These are phyloP conservation scores for Paramisgurnus dabryanus DNA, from an alignment of 2,113 vertebrate species.

Conservation along the genomic window DNA sequence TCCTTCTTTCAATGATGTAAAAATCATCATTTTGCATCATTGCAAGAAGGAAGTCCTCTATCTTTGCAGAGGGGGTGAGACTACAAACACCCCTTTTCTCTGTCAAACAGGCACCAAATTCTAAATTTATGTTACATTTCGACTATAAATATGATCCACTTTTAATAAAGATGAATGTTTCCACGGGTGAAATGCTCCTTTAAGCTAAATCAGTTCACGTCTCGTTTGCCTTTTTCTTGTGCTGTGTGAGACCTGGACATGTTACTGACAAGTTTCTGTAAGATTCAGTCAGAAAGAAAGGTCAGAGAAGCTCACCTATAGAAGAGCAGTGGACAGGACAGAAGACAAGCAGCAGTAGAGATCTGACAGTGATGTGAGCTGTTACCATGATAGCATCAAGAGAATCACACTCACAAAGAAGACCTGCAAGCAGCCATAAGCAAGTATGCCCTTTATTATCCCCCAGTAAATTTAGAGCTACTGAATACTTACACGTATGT, in stretches of 20 bases:
- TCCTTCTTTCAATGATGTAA: too few relatives aligned
- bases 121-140: too few relatives aligned
- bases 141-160: too few relatives aligned
- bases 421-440: constrained; percentile 53
- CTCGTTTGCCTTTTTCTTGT: neutral
- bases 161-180: too few relatives aligned
- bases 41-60: too few relatives aligned
- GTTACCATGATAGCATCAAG: constrained; percentile 69
- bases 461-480: constrained; percentile 3
- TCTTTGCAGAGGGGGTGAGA: too few relatives aligned
- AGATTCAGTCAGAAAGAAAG: neutral
- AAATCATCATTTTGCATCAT: too few relatives aligned
- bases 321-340: constrained; percentile 70
- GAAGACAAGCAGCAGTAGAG: constrained; percentile 62
- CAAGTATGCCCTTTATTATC: neutral
- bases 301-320: constrained; percentile 65
- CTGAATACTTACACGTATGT: neutral
- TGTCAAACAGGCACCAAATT: too few relatives aligned
- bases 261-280: neutral
- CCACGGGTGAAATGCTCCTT: too few relatives aligned
- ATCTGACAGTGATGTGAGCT: constrained; percentile 59
- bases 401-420: constrained; percentile 46
- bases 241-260: neutral
- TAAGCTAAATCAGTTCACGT: neutral
- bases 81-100: too few relatives aligned